Base-by-base conservation (phyloP, 2,888 invertebrate genomes). In the Hydrotaea diabolus region DNA sequence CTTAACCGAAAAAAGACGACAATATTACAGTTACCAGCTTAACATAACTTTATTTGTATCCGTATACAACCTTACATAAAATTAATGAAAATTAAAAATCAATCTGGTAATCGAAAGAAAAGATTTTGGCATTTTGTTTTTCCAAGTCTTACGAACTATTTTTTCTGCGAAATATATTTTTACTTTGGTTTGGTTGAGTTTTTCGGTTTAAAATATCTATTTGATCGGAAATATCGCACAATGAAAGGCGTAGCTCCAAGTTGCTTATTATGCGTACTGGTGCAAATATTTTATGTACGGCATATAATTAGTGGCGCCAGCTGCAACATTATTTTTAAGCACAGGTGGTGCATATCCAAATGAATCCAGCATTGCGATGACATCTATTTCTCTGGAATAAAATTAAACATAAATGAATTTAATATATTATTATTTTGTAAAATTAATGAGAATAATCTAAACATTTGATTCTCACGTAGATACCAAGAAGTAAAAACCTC, bases 221-320 rank as follows among this genome's bases (percentile, higher is more conserved):
- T 94, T 86, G 93, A 94, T 88, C 98, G 94, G 87, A 98, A 94
- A 93, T 96, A 96, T 88, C 94, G 93, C 21, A 98, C 98, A 91
- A 98, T 95, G 88, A 98, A 95, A 36, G 98, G 98, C 19, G 96
- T 95, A n/a, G 95, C 94, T 15, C 94, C 94, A 85, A 98, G 92
- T 7, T 98, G 84, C 97, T 95, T 79, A 94, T 95, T 87, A 98
- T 95, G 87, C 98, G 94, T 17, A 96, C 93, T 1, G 98, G 98
- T 43, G 97, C 97, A 92, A 98, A 96, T n/a, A 97, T 93, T 93
- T 98, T 98, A 92, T 98, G 98, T 31, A 98, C 94, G 17, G 96
- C 96, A 93, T 98, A 98, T 0, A 98, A 9, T 97, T 97, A 75
- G 97, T 96, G 0, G 97, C 96, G 88, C 95, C 96, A 21, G 95